Percentiles rank a stretch among this genome's conserved stretches.
Evolutionary conservation across 1,140 invertebrate species (phyloP).

Genomic region (Hormaphis cornu): DNA sequence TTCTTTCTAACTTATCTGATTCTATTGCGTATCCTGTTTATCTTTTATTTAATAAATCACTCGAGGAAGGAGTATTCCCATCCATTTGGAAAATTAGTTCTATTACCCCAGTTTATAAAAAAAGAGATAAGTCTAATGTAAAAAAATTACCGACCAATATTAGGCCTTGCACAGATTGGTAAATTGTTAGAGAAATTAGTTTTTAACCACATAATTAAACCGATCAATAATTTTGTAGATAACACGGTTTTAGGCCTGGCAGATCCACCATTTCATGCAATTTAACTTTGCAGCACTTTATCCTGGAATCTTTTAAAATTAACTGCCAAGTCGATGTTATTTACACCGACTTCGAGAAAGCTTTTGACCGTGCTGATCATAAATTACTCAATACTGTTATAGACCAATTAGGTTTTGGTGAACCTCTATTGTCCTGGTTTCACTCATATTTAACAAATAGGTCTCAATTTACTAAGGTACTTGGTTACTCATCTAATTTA

Average conservation of each 20-base stretch:
- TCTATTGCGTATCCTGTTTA: too few species aligned
- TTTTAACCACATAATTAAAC: too few species aligned
- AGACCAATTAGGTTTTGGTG: not conserved
- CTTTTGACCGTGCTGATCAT: not conserved
- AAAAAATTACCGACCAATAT: slow-evolving; percentile 28
- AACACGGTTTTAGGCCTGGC: not conserved
- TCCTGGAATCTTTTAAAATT: not conserved
- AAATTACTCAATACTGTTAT: not conserved
- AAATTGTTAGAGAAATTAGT: slow-evolving; percentile 9
- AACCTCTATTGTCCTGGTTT: not conserved
- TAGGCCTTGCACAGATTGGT: not conserved
- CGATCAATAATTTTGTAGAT: too few species aligned
- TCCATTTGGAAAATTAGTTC: not conserved
- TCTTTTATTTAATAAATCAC: too few species aligned
- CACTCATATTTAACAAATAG: not conserved
- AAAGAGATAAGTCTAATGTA: slow-evolving; percentile 1
- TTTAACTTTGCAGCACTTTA: not conserved
- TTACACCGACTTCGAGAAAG: not conserved
- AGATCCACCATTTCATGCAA: not conserved
- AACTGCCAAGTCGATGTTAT: not conserved
- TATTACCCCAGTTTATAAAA: slow-evolving; percentile 10
- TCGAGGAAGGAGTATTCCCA: too few species aligned
- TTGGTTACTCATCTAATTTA: not conserved
- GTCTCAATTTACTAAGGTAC: not conserved
- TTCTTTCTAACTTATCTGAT: too few species aligned